phyloP scores from a whole-genome alignment of 1,140 invertebrate genomes.

The Ditylenchus dipsaci region DNA sequence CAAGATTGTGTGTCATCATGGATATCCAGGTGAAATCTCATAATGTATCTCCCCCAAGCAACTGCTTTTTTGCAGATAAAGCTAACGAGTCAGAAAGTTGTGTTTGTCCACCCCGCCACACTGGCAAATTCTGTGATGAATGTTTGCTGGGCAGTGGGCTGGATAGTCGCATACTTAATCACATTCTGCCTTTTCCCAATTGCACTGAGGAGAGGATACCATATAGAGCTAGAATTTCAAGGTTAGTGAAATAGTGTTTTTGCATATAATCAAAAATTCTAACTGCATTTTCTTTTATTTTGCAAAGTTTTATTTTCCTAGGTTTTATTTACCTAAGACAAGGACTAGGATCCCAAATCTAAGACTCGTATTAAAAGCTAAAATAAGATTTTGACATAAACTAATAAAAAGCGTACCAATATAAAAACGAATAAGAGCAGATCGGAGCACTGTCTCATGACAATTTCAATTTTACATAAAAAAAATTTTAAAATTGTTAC shows the following conservation, averaged over 20 bases:
- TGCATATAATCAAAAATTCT: too few species aligned
- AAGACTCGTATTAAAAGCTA: too few species aligned
- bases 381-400: too few species aligned
- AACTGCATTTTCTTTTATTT: too few species aligned
- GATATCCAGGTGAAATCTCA: conserved; percentile 28
- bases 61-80: conserved; percentile 13
- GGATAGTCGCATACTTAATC: background rate
- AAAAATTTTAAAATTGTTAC: too few species aligned
- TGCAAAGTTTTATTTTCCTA: too few species aligned
- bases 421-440: too few species aligned
- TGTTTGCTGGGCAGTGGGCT: conserved; percentile 14
- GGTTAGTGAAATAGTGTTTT: background rate
- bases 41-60: background rate
- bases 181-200: conserved; percentile 32
- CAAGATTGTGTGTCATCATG: conserved; percentile 42
- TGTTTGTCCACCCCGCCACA: conserved; percentile 32
- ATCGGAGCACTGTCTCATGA: too few species aligned
- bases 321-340: too few species aligned
- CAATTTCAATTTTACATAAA: too few species aligned
- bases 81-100: conserved; percentile 15
- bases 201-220: conserved; percentile 29
- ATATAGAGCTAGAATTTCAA: conserved; percentile 16
- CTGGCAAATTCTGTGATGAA: conserved; percentile 30
- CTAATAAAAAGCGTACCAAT: too few species aligned
- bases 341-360: too few species aligned